Evolutionary conservation across 2,888 invertebrate genomes (phyloP), one percentile per base, ranked within the genome.

Genomic region (Erebia ligea): DNA sequence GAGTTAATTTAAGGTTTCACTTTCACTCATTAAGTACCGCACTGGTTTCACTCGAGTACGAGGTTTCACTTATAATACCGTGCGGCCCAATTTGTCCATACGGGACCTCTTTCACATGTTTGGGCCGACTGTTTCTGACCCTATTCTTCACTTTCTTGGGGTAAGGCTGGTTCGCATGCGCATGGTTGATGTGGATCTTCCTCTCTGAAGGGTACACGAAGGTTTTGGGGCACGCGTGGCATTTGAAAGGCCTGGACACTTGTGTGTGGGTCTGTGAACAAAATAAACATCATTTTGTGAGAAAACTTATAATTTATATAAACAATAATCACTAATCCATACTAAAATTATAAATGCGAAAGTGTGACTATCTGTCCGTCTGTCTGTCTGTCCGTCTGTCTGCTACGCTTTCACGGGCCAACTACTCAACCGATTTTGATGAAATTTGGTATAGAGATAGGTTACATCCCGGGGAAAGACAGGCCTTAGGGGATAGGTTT

Each of bases 211-310:
- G 62, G 15, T 62, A 62, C 9, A 62, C 62, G 62, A 62, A 62
- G 62, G 62, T 48, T 15, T 62, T 62, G 5, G 62, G 62, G 21
- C 62, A 62, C 45, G 62, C 62, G 62, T 62, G 62, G 45, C 66
- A 66, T 21, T 56, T 56, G 42, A 56, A 66, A 13, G 62, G 62
- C 13, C 62, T 19, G 1, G 62, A 62, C 1, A 62, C 42, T 66
- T 66, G 66, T 0, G 52, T 66, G 56, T 66, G 66, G 19, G 54
- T 54, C 42, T 56, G 66, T 42, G 21, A 48, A 61, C 52, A 56
- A 56, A 56, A 19, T 13, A 56, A 56, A 25, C 0, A 21, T 13
- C 5, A 1, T 13, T 21, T 21, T 54, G n/a, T n/a, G 0, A 5
- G 10, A 15, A 48, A 48, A 13, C 48, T 48, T 15, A n/a, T 5